Evolutionary conservation across 2,888 invertebrate genomes (phyloP), one percentile per base, ranked within the genome.

Genomic region (Drosophila multiciliata): DNA sequence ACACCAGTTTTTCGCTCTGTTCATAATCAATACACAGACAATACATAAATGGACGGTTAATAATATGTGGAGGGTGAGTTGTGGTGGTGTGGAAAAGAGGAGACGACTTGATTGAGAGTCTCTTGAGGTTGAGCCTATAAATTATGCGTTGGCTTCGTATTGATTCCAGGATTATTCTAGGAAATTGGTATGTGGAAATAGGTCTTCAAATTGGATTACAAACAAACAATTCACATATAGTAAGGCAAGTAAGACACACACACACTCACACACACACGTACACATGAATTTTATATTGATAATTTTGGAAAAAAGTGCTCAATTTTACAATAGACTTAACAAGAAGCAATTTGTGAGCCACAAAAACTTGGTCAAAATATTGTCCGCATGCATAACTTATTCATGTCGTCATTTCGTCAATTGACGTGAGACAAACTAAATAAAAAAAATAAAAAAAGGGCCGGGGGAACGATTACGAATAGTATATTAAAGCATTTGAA

Each of bases 121-220:
- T 72, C 48, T n/a, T 11, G 49, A 45, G 54, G n/a, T 80, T 66
- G 54, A 42, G 67, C 55, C 66, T 45, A 88, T 88, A 70, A 83
- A 87, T 83, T 78, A 86, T 88, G 89, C 87, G 79, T 84, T 63
- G 71, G 81, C 42, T 55, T 64, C 67, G 75, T 88, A 83, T 83
- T 71, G 88, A 83, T 87, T 83, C 65, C 65, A 52, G 67, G 67
- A 49, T 33, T n/a, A 38, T 38, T 40, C 33, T 48, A 42, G 72
- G 64, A 9, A 54, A 75, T 64, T 42, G 26, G 20, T 45, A 38
- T 38, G 17, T 26, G 12, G 0, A 38, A 6, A 12, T 15, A 12
- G 49, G 26, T 17, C 26, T 12, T 50, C 26, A 26, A 29, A 45
- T 55, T 40, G 55, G 50, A 36, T 58, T 58, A 68, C 12, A 23